A percentile compares a stretch with the other conserved stretches of the same genome.
phyloP scores from a whole-genome alignment of 2,797 vertebrate genomes.

The Crenuchus spilurus region DNA sequence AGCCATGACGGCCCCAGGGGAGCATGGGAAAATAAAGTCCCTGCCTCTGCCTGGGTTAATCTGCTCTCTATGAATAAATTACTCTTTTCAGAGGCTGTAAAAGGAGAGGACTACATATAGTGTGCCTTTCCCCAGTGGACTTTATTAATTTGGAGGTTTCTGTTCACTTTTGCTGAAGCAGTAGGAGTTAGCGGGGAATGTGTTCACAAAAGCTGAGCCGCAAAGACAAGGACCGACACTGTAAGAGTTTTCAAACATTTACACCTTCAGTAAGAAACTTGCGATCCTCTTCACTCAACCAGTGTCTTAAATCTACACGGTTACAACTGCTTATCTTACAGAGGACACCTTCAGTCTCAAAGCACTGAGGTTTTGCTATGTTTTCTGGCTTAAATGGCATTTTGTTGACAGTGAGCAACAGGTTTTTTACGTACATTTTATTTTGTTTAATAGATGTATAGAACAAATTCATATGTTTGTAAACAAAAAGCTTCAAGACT shows the following conservation, averaged over 20 bases:
- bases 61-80: slow-evolving; percentile 74
- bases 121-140: slow-evolving; percentile 58
- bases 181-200: not conserved
- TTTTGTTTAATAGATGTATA: too few relatives aligned
- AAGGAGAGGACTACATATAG: slow-evolving; percentile 57
- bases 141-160: slow-evolving; percentile 46
- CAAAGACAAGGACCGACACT: not conserved
- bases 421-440: too few relatives aligned
- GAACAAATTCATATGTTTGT: too few relatives aligned
- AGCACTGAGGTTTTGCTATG: too few relatives aligned
- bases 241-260: not conserved
- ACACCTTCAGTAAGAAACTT: not conserved
- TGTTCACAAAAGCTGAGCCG: not conserved
- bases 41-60: slow-evolving; percentile 69
- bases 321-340: too few relatives aligned
- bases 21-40: slow-evolving; percentile 70
- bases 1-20: slow-evolving; percentile 70
- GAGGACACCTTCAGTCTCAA: too few relatives aligned
- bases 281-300: too few relatives aligned
- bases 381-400: too few relatives aligned
- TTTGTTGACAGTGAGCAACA: too few relatives aligned
- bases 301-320: too few relatives aligned
- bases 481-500: too few relatives aligned
- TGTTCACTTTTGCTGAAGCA: slow-evolving; percentile 43
- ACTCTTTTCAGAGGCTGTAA: slow-evolving; percentile 67